phyloP scores from a whole-genome alignment of 2,797 vertebrate species.

The Tenualosa ilisha region DNA sequence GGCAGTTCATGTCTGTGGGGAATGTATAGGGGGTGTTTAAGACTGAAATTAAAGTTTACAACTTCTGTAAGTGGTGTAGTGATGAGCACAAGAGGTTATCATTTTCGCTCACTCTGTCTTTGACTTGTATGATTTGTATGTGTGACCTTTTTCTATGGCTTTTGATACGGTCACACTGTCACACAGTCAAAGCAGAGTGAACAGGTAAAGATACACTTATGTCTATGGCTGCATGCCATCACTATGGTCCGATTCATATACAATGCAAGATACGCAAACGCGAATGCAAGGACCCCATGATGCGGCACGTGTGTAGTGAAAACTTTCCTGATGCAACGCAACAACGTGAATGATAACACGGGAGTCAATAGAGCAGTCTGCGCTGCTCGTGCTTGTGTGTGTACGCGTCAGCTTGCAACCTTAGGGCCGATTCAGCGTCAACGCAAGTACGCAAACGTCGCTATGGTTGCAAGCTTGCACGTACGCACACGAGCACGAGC shows the following conservation, averaged over 20 bases:
- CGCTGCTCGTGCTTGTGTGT: no score
- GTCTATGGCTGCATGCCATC: not conserved
- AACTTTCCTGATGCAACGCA: no score
- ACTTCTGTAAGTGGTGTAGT: not conserved
- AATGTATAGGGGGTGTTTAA: not conserved
- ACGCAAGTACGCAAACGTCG: no score
- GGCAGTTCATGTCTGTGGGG: not conserved
- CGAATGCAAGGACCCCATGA: no score
- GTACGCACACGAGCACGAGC: no score
- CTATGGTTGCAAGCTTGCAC: no score
- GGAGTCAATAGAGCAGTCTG: no score
- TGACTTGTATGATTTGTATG: not conserved
- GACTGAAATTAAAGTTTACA: not conserved
- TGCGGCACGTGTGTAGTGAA: no score
- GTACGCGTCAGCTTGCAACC: no score
- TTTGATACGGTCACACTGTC: not conserved
- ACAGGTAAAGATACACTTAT: not conserved
- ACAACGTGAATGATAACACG: no score
- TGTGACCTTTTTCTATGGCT: not conserved
- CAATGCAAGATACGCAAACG: no score
- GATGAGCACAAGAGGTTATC: not conserved
- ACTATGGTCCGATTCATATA: not conserved
- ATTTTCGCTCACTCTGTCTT: not conserved
- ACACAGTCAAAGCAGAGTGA: not conserved
- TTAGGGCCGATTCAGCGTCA: no score